Percentiles rank a stretch among this genome's conserved stretches.
These are phyloP conservation scores for Zosterops borbonicus DNA, from an alignment of 2,113 vertebrate species.

Conservation along the genomic window DNA sequence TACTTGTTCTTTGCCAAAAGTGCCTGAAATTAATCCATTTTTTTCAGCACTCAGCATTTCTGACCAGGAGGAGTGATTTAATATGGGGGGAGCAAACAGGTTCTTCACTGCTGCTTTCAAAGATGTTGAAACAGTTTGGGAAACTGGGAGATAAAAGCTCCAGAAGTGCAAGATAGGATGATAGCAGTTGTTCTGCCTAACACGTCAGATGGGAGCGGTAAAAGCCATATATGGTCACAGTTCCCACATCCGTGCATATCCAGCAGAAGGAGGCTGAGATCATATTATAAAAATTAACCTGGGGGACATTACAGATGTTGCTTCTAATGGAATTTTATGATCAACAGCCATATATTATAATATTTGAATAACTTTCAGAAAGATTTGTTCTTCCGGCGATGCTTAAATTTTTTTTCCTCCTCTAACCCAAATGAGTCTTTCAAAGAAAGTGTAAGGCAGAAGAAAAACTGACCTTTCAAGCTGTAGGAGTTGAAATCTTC, in stretches of 20 bases:
- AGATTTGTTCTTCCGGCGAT: conserved; percentile 58
- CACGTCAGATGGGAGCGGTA: conserved; percentile 38
- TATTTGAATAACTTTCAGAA: conserved; percentile 74
- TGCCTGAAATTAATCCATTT: background rate
- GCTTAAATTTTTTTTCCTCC: conserved; percentile 22
- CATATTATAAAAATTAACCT: conserved; percentile 53
- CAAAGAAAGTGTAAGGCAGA: conserved; percentile 65
- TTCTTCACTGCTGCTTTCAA: background rate
- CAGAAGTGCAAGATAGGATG: conserved; percentile 24
- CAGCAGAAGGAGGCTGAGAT: conserved; percentile 37
- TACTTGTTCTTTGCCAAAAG: background rate
- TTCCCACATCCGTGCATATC: conserved; percentile 58
- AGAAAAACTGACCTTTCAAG: conserved; percentile 56
- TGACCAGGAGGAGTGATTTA: background rate
- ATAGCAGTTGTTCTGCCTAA: conserved; percentile 14
- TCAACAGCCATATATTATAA: conserved; percentile 65
- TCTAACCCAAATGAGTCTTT: conserved; percentile 56
- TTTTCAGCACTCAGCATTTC: background rate
- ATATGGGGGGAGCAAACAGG: conserved; percentile 15
- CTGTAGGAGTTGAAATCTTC: conserved; percentile 66
- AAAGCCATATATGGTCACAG: conserved; percentile 44
- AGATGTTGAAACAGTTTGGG: conserved; percentile 53
- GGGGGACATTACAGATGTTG: conserved; percentile 61
- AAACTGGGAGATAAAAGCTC: conserved; percentile 37
- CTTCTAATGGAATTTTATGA: conserved; percentile 70